Evolutionary conservation across 2,113 vertebrate genomes (phyloP).

Genomic region (Gnathonemus echidnorhynchus): DNA sequence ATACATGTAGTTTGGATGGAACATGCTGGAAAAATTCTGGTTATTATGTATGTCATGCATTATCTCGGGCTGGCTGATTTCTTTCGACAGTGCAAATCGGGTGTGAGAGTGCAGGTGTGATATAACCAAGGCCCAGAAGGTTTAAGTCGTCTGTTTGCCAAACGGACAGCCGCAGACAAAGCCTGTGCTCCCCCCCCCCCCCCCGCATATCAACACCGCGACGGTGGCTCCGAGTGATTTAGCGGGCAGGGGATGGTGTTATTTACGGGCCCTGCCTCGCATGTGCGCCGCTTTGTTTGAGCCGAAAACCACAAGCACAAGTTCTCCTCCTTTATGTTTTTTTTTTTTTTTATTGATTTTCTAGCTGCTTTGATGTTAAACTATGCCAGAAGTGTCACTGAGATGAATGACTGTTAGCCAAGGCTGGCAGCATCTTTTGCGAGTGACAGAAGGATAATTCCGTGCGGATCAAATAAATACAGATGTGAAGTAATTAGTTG

Average conservation of each 20-base stretch:
- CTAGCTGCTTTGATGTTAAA: slow-evolving; percentile 76
- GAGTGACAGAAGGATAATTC: slow-evolving; percentile 99
- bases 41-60: not conserved
- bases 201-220: slow-evolving; percentile 22
- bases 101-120: not conserved
- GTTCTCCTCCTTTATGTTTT: slow-evolving; percentile 46
- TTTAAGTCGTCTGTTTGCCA: not conserved
- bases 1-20: not conserved
- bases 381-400: slow-evolving; percentile 82
- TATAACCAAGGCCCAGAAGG: not conserved
- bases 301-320: slow-evolving; percentile 23
- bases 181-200: not conserved
- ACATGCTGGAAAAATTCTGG: not conserved
- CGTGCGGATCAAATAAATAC: slow-evolving; percentile 99
- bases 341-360: slow-evolving; percentile 80
- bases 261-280: slow-evolving; percentile 34
- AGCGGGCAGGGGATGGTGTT: slow-evolving; percentile 2
- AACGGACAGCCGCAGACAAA: not conserved
- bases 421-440: slow-evolving; percentile 85
- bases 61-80: not conserved
- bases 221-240: slow-evolving; percentile 19
- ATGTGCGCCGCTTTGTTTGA: slow-evolving; percentile 34
- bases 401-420: slow-evolving; percentile 91
- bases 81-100: not conserved
- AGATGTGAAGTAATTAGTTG: slow-evolving; percentile 99